Conservation (phyloP, 2,888 invertebrate genomes). For the Chymomyza amoena region DNA sequence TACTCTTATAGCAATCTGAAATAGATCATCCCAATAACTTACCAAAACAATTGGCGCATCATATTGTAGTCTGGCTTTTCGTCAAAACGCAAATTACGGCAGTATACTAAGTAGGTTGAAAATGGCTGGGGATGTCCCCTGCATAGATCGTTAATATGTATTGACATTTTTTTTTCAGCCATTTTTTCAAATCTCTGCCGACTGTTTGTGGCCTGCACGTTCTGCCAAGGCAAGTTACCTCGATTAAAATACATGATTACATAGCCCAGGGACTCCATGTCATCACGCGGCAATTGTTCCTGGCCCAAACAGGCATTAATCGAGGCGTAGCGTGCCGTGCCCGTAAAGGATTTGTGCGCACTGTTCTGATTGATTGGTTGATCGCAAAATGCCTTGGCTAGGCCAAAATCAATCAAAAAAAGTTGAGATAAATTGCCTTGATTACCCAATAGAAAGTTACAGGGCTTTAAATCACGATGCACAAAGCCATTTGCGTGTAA, state of each 20-base stretch:
- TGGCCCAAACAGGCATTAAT: conserved; percentile 99
- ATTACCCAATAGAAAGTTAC: conserved; percentile 98
- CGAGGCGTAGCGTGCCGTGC: conserved; percentile 97
- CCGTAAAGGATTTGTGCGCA: conserved; percentile 86
- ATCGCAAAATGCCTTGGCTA: conserved; percentile 99
- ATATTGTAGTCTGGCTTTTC: too few species aligned
- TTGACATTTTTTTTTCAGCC: conserved; percentile 99
- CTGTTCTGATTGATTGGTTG: conserved; percentile 95
- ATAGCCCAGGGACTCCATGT: conserved; percentile 99
- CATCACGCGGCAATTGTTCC: conserved; percentile 98
- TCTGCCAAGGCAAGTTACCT: conserved; percentile 98
- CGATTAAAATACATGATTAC: conserved; percentile 99
- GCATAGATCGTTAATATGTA: conserved; percentile 97
- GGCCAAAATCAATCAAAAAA: conserved; percentile 98
- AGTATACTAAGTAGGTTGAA: conserved; percentile 99
- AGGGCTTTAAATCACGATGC: conserved; percentile 97
- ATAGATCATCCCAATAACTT: too few species aligned
- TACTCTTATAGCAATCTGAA: too few species aligned
- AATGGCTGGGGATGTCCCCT: conserved; percentile 99
- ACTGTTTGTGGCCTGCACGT: conserved; percentile 97
- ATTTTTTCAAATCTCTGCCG: conserved; percentile 99
- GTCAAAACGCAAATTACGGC: conserved; percentile 81
- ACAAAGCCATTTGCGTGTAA: conserved; percentile 99
- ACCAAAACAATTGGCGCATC: too few species aligned
- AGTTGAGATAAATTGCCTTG: conserved; percentile 90